Evolutionary conservation across 2,797 vertebrate species (phyloP), one percentile per base, ranked within the genome.

Genomic region (Sternarchorhynchus goeldii): DNA sequence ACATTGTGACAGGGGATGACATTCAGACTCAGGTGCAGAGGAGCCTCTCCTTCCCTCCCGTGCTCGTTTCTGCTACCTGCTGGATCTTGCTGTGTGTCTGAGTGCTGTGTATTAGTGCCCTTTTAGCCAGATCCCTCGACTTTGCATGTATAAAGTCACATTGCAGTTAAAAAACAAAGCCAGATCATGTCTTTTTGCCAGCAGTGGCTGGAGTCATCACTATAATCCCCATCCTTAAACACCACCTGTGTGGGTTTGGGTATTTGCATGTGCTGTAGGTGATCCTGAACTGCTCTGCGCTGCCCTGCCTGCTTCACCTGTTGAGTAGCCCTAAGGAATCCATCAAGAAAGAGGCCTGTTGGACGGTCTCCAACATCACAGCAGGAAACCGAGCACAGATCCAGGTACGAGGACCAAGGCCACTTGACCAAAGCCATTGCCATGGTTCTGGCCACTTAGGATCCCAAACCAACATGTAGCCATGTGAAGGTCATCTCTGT

Each of bases 341-440:
- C 75, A 95, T 96, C 87, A 92, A 94, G 81, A 97, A 96, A 88
- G 96, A 97, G 90, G 94, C 95, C 0, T 96, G 95, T 85, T 97
- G 96, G 96, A 96, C 95, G 0, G 92, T 97, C 86, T 97, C 95
- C 78, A 97, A 96, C 85, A 96, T 96, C 84, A 96, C 96, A 84
- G 96, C 96, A 75, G 96, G 95, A 83, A 96, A 96, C 88, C 88
- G 95, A 92, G 93, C 92, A 76, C 95, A 97, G 87, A 96, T 96
- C 86, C 96, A 97, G 93, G 95, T 96, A 77, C 18, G 8, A 18
- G n/a, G 17, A 7, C 4, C 4, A 36, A 36, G 45, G 45, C 0
- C 45, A 14, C 3, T 12, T 12, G 12, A 10, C 12, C 45, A 50
- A 25, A 1, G 25, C 25, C 25, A 25, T 25, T 25, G 25, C 25